These are phyloP conservation scores for Diacarnus erythraeanus DNA, from an alignment of 37 sponge, comb jelly and placozoan species.

Conservation along the genomic window DNA sequence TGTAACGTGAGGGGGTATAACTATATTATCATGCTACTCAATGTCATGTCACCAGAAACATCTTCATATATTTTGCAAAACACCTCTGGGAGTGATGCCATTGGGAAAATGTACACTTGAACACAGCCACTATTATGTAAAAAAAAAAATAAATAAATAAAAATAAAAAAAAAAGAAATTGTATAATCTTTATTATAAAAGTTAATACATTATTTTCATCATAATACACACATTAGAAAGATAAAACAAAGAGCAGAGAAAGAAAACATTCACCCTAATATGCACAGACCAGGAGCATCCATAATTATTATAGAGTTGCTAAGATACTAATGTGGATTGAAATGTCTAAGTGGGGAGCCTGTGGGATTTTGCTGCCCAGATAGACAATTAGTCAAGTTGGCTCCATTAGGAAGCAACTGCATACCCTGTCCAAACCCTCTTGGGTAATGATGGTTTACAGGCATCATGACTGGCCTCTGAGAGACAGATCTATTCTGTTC, in stretches of 20 bases:
- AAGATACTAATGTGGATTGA: slow-evolving; percentile 6
- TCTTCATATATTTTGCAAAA: too few relatives aligned
- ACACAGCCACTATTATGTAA: too few relatives aligned
- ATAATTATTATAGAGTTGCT: background rate
- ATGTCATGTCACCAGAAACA: too few relatives aligned
- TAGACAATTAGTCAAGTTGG: background rate
- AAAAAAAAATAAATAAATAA: too few relatives aligned
- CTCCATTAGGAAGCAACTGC: slow-evolving; percentile 26
- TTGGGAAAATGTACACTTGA: too few relatives aligned
- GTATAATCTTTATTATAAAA: too few relatives aligned
- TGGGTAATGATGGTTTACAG: background rate
- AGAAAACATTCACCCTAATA: background rate
- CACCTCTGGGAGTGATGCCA: too few relatives aligned
- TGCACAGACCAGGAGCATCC: background rate
- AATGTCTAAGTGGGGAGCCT: slow-evolving; percentile 33
- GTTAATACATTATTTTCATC: too few relatives aligned
- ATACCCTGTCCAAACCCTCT: background rate
- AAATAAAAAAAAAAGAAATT: too few relatives aligned
- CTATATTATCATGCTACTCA: too few relatives aligned
- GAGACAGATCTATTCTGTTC: background rate
- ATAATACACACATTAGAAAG: too few relatives aligned
- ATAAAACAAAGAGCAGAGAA: background rate
- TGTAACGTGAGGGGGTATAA: too few relatives aligned
- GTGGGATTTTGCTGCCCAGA: slow-evolving; percentile 3
- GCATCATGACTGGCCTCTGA: slow-evolving; percentile 11